Base-by-base conservation (phyloP, 2,113 vertebrate species). In the Sceloporus undulatus region DNA sequence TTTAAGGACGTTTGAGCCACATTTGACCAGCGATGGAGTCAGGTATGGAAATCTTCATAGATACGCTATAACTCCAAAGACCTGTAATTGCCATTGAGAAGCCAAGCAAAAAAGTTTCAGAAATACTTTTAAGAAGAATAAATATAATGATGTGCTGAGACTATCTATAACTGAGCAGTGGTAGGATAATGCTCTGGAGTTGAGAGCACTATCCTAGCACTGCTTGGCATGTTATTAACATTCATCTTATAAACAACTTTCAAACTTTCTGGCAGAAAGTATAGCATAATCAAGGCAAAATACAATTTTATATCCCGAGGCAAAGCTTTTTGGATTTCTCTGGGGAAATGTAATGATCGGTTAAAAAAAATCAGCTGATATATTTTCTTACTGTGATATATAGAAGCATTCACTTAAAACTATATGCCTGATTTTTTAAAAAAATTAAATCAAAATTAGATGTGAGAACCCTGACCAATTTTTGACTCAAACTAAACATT, bases 21-120 rank as follows among this genome's bases (percentile, higher is more conserved):
- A n/a, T n/a, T n/a, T n/a, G n/a, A n/a, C n/a, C n/a, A n/a, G n/a
- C n/a, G n/a, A n/a, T n/a, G n/a, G n/a, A n/a, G n/a, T n/a, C n/a
- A n/a, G n/a, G n/a, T n/a, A n/a, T n/a, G n/a, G n/a, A n/a, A n/a
- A n/a, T n/a, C n/a, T n/a, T n/a, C n/a, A n/a, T n/a, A n/a, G n/a
- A 82, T 93, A 82, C 87, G 89, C 62, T 87, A 88, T 66, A 68
- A 91, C 56, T 91, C 89, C 62, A 48, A 48, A 2, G 48, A 48
- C 4, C 48, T 82, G 70, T 59, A 42, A 77, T 82, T 93, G 92
- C 71, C 91, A 42, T 83, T 84, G 85, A 86, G 91, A 90, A 88
- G 84, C 66, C 62, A 65, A 11, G 19, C 11, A 65, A 9, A 13
- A 65, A 19, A 70, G 66, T 70, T 70, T 25, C 18, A 62, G 16